phyloP scores from a whole-genome alignment of 2,888 invertebrate genomes.

The Drosophila kanekoi region DNA sequence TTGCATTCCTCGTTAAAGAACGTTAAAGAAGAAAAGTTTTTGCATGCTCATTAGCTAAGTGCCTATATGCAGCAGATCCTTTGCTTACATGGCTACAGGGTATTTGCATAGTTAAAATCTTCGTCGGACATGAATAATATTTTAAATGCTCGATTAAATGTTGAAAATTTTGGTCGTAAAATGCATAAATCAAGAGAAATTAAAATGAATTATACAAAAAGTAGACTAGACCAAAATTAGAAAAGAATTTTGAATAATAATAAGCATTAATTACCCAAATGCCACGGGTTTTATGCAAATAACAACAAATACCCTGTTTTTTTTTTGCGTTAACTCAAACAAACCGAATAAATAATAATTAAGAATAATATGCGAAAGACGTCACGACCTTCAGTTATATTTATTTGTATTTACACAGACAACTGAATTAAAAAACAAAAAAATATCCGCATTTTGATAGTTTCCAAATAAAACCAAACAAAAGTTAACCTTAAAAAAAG shows the following conservation, averaged over 20 bases:
- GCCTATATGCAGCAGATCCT: not conserved
- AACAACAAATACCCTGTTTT: not conserved
- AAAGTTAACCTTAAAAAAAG: slow-evolving; percentile 40
- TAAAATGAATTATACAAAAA: slow-evolving; percentile 1
- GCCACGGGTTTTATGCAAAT: not conserved
- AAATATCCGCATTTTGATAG: slow-evolving; percentile 51
- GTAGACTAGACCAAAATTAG: slow-evolving; percentile 2
- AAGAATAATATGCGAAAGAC: not conserved
- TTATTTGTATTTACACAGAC: slow-evolving; percentile 13
- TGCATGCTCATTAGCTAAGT: too few species aligned
- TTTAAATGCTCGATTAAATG: slow-evolving; percentile 60
- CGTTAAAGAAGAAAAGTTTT: too few species aligned
- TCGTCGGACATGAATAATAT: slow-evolving; percentile 20
- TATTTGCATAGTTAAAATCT: slow-evolving; percentile 14
- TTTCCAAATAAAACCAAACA: slow-evolving; percentile 32
- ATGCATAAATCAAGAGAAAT: slow-evolving; percentile 49
- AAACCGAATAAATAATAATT: slow-evolving; percentile 14
- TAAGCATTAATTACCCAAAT: not conserved
- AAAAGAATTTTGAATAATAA: not conserved
- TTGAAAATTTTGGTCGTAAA: slow-evolving; percentile 43
- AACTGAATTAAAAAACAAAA: not conserved
- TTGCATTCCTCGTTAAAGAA: too few species aligned
- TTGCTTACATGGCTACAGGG: not conserved
- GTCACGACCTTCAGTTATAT: slow-evolving; percentile 37
- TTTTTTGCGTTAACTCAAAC: slow-evolving; percentile 27